phyloP scores from a whole-genome alignment of 2,113 vertebrate species.

The Malaclemys terrapin region DNA sequence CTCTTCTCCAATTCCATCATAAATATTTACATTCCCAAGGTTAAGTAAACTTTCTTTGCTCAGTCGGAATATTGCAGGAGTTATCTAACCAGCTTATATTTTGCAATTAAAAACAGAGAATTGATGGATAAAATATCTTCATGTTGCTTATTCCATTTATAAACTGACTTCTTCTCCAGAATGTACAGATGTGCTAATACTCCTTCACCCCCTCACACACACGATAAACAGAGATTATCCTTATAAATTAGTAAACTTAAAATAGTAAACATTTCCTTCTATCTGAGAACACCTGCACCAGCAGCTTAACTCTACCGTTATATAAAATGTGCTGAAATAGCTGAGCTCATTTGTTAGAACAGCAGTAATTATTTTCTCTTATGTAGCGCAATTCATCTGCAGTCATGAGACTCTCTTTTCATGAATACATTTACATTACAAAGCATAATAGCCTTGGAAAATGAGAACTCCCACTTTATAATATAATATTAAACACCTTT shows the following conservation, averaged over 20 bases:
- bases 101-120: not conserved
- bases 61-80: not conserved
- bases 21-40: not conserved
- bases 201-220: not conserved
- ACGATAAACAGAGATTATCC: not conserved
- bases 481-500: not conserved
- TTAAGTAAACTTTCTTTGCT: not conserved
- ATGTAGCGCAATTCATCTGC: slow-evolving; percentile 62
- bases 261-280: slow-evolving; percentile 20
- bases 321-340: slow-evolving; percentile 39
- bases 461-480: slow-evolving; percentile 21
- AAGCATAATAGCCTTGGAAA: slow-evolving; percentile 38
- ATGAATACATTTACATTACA: slow-evolving; percentile 64
- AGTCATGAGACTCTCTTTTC: slow-evolving; percentile 46
- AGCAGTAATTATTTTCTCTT: slow-evolving; percentile 67
- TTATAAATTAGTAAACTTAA: slow-evolving; percentile 25
- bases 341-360: slow-evolving; percentile 52
- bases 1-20: not conserved
- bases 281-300: slow-evolving; percentile 58
- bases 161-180: not conserved
- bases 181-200: not conserved
- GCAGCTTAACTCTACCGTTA: slow-evolving; percentile 55
- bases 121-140: not conserved
- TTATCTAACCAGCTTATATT: not conserved
- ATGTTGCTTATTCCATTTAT: not conserved